Evolutionary conservation across 2,888 invertebrate genomes (phyloP), one percentile per base, ranked within the genome.

Genomic region (Microchrysa polita): DNA sequence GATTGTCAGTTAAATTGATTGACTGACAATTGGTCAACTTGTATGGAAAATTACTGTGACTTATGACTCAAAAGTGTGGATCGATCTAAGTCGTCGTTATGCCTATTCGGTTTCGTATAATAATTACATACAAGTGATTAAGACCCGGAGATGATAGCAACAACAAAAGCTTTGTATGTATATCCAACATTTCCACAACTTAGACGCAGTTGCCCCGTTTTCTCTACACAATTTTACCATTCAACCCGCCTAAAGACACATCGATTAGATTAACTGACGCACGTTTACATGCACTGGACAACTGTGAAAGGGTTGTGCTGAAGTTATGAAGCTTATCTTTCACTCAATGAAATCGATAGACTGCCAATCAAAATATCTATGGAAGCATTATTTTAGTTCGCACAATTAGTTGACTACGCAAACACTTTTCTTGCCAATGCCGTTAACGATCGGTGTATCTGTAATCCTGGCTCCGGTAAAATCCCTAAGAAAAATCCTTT

Each of bases 191-290:
- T 34, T 34, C 7, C 27, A 5, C 27, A 7, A 7, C 27, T 34
- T 34, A 2, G 27, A 2, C 48, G 12, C 2, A 7, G 2, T 12
- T 5, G 10, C 16, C 48, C 48, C 48, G 48, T n/a, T 48, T 2
- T 48, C 48, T 5, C 48, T 12, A 4, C 10, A 2, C 27, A 34
- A 34, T 34, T 5, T 48, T 48, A n/a, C 4, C 48, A 48, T n/a
- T 48, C 4, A n/a, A 48, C 2, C 4, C 48, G 12, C 5, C 12
- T 42, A 10, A 22, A 69, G 69, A 69, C 69, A 69, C 14, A 16
- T 40, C 55, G 69, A 69, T 69, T 57, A 69, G 69, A 69, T 69
- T 69, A 69, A 20, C 55, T 7, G 7, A 55, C 34, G n/a, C n/a
- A 22, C 65, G 65, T 65, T 65, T 44, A 48, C 22, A 22, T 22